A percentile compares a stretch with the other conserved stretches of the same genome.
Conservation (phyloP, 2,797 vertebrate species). For the Sebastes wilsoni region DNA sequence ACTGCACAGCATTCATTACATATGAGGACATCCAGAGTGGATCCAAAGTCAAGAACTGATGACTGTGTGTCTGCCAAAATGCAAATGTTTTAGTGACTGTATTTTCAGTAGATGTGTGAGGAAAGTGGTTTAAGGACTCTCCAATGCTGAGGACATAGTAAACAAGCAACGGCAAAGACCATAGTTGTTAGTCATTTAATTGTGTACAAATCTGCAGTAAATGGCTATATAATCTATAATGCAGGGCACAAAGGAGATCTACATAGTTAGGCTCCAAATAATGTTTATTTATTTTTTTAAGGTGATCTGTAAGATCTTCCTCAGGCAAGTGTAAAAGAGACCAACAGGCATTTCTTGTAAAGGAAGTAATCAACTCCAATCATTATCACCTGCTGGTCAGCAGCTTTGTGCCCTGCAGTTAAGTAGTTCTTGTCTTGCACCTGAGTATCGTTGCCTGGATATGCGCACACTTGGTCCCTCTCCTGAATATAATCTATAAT, state of each 20-base stretch:
- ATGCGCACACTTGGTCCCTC: neutral
- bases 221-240: neutral
- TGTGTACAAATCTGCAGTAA: neutral
- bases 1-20: neutral
- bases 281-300: neutral
- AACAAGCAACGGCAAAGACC: neutral
- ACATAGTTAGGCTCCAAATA: neutral
- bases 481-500: neutral
- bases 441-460: neutral
- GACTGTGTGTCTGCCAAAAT: neutral
- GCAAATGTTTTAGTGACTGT: neutral
- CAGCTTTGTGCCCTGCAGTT: neutral
- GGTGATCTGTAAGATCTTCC: neutral
- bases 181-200: neutral
- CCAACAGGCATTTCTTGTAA: neutral
- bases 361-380: neutral
- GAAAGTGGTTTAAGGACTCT: neutral
- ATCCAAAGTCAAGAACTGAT: constrained; percentile 9
- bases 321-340: neutral
- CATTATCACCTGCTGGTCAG: neutral
- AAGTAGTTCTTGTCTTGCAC: neutral
- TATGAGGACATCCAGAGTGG: neutral
- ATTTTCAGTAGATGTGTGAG: neutral
- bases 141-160: neutral
- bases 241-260: neutral